Conservation (phyloP, 2,888 invertebrate species). For the Anthrax anthrax region DNA sequence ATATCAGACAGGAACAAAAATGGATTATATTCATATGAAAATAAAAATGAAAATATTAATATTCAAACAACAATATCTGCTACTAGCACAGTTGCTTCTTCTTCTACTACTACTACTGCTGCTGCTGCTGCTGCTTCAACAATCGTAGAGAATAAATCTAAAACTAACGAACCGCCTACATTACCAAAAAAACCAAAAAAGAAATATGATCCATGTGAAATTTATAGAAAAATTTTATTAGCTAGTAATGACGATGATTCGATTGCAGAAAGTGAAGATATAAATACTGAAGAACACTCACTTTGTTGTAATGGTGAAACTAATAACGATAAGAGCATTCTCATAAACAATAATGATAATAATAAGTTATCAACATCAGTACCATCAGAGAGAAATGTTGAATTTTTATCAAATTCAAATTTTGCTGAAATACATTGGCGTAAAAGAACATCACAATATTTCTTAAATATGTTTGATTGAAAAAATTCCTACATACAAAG, state of each 20-base stretch:
- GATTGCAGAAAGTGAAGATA: constrained; percentile 8
- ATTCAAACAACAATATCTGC: too few species aligned
- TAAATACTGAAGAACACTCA: neutral
- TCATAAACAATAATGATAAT: neutral
- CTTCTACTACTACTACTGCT: too few species aligned
- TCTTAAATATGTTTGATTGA: constrained; percentile 7
- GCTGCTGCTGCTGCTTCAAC: too few species aligned
- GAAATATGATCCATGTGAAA: constrained; percentile 22
- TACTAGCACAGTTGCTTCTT: too few species aligned
- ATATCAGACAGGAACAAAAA: neutral
- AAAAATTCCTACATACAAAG: too few species aligned
- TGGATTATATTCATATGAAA: neutral
- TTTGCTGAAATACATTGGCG: constrained; percentile 38
- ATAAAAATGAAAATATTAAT: too few species aligned
- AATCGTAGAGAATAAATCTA: neutral
- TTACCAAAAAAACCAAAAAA: constrained; percentile 14
- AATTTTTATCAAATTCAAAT: constrained; percentile 15
- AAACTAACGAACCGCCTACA: neutral
- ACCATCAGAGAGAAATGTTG: neutral
- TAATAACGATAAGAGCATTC: neutral
- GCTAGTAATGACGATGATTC: constrained; percentile 17
- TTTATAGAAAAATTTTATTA: constrained; percentile 22
- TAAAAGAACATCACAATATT: constrained; percentile 32
- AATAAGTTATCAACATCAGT: neutral
- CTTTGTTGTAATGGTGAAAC: neutral